Evolutionary conservation across 2,888 invertebrate genomes (phyloP), one percentile per base, ranked within the genome.

Genomic region (Dicycla oo): DNA sequence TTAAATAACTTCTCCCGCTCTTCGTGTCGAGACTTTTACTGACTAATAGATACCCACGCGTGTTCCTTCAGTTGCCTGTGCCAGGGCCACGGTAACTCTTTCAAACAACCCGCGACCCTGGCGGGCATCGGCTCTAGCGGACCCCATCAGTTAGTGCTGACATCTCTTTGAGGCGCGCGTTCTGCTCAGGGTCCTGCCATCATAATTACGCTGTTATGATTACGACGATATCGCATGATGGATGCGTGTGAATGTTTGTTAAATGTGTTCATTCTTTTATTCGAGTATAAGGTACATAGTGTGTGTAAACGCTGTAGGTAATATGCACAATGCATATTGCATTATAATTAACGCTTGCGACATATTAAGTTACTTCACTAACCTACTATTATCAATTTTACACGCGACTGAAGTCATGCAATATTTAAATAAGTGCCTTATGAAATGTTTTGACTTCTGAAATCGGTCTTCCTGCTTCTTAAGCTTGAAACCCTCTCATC

Each of bases 311-410:
- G 54, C 54, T 3, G 63, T n/a, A n/a, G n/a, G n/a, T 75, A 65
- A 80, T 73, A 73, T 74, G 63, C 77, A 80, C 74, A 74, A 76
- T 81, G 77, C 57, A 60, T 67, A 60, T 69, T 84, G 79, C 72
- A 82, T 43, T 79, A 23, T 73, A 82, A 77, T 80, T 70, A 68
- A 60, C 56, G 53, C 66, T 85, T 78, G 73, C 76, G 62, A 82
- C 73, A 75, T 51, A 51, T 40, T 54, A 34, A 11, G 63, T 80
- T 80, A 77, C 85, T 73, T 78, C 69, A 83, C 68, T 80, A 78
- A 80, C 85, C 83, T 43, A 80, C 72, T 76, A 62, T 69, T 74
- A 73, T 58, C 65, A 68, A 65, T 82, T 82, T 82, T 66, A 64
- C 76, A 75, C 80, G 51, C 64, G 45, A 80, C 15, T 75, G 51